phyloP scores from a whole-genome alignment of 1,140 invertebrate genomes.

The Trissolcus basalis region DNA sequence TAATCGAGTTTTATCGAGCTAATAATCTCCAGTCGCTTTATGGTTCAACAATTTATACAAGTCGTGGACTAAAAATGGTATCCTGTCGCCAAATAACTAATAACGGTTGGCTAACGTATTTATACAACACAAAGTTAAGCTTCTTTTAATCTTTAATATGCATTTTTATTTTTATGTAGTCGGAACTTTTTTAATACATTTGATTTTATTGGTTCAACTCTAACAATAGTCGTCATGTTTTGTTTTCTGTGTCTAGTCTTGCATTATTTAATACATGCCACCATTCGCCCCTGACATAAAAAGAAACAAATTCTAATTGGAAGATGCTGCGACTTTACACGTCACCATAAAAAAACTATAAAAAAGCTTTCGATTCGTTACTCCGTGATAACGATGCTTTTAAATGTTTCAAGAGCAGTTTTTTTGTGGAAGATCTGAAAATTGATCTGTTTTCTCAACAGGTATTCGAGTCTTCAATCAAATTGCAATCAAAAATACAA shows the following conservation, averaged over 20 bases:
- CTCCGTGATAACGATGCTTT: too few relatives aligned
- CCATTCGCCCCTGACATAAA: neutral
- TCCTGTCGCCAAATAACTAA: constrained; percentile 26
- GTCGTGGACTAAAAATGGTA: constrained; percentile 25
- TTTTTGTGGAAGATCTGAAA: too few relatives aligned
- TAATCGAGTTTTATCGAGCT: constrained; percentile 18
- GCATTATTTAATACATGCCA: neutral
- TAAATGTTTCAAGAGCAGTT: too few relatives aligned
- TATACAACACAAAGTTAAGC: constrained; percentile 10
- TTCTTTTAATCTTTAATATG: constrained; percentile 9
- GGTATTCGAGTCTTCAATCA: too few relatives aligned
- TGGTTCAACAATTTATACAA: constrained; percentile 47
- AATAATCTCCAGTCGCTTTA: constrained; percentile 35
- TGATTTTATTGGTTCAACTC: constrained; percentile 22
- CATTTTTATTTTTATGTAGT: constrained; percentile 4
- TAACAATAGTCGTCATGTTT: constrained; percentile 6
- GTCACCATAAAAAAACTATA: too few relatives aligned
- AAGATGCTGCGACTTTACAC: constrained; percentile 3
- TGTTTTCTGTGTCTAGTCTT: neutral
- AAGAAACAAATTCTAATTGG: constrained; percentile 11
- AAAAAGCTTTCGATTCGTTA: too few relatives aligned
- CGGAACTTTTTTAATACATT: constrained; percentile 33
- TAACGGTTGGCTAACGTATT: constrained; percentile 39
- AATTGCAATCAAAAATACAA: too few relatives aligned
- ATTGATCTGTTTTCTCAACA: too few relatives aligned